phyloP scores from a whole-genome alignment of 2,797 vertebrate genomes.

The Chiloscyllium punctatum region DNA sequence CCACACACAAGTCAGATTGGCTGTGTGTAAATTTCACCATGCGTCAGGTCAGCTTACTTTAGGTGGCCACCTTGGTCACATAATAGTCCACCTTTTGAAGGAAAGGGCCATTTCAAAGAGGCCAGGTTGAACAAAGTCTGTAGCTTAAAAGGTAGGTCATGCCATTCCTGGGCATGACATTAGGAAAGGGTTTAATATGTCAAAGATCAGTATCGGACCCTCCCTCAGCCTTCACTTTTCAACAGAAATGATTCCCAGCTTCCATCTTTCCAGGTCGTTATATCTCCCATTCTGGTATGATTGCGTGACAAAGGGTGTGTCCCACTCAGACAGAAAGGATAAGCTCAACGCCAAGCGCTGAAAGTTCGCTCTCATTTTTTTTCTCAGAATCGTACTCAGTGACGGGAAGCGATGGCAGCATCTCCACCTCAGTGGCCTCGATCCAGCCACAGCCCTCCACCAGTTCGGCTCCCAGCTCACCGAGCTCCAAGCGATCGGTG shows the following conservation, averaged over 20 bases:
- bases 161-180: not conserved
- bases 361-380: not conserved
- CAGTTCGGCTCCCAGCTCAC: conserved; percentile 77
- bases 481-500: conserved; percentile 70
- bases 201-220: not conserved
- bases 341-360: not conserved
- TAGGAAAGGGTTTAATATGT: not conserved
- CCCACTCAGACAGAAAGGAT: not conserved
- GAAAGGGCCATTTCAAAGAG: too few species aligned
- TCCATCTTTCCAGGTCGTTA: not conserved
- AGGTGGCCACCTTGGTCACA: too few species aligned
- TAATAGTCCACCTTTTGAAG: too few species aligned
- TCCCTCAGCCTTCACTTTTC: not conserved
- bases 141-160: not conserved
- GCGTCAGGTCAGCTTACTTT: too few species aligned
- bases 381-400: conserved; percentile 78
- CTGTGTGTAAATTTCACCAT: too few species aligned
- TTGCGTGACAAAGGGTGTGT: not conserved
- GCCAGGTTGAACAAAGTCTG: too few species aligned
- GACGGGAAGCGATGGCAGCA: conserved; percentile 80
- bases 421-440: conserved; percentile 78
- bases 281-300: not conserved
- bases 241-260: not conserved
- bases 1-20: too few species aligned
- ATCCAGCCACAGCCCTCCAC: conserved; percentile 72